Evolutionary conservation across 2,113 vertebrate species (phyloP), one percentile per base, ranked within the genome.

Genomic region (Percina caprodes): DNA sequence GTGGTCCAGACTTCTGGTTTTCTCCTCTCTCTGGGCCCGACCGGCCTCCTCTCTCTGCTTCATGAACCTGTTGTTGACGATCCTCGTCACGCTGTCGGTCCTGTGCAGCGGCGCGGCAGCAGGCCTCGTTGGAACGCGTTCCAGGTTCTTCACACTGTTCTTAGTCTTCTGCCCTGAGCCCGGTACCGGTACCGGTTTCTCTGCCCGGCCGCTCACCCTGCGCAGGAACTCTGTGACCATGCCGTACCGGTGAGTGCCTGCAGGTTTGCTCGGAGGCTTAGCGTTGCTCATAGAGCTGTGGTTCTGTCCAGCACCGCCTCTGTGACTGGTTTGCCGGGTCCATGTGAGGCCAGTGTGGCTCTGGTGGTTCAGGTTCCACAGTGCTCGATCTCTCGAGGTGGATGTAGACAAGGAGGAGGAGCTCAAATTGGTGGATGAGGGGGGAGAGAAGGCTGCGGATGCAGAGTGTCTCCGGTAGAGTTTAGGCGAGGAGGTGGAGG

Each of bases 171-270:
- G 91, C 1, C 56, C 87, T 1, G 85, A 91, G 78, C 65, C 89
- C 0, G 90, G 79, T 0, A 90, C 89, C 0, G 90, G 79, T 0
- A 91, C 95, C 52, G 96, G 94, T 85, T 96, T 98, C 19, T 97
- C 97, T 0, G 93, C 94, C 18, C 97, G 95, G 61, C 98, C 97
- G 0, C 98, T 99, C 65, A 99, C 97, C 0, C 96, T 97, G 52
- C 97, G 96, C 73, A 99, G 96, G 92, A 99, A 99, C 92, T 99
- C 98, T 52, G 98, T 97, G 73, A 99, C 97, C 0, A 99, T 92
- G 61, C 97, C 98, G 0, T 97, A 99, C 19, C 96, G 97, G 73
- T 96, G 95, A 1, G 93, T 80, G 51, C 96, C 87, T 3, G 86
- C 94, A 0, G 95, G 82, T 88, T 97, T 99, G 48, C 62, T 26